Evolutionary conservation across 2,888 invertebrate species (phyloP), one percentile per base, ranked within the genome.

Genomic region (Dryobotodes eremita): DNA sequence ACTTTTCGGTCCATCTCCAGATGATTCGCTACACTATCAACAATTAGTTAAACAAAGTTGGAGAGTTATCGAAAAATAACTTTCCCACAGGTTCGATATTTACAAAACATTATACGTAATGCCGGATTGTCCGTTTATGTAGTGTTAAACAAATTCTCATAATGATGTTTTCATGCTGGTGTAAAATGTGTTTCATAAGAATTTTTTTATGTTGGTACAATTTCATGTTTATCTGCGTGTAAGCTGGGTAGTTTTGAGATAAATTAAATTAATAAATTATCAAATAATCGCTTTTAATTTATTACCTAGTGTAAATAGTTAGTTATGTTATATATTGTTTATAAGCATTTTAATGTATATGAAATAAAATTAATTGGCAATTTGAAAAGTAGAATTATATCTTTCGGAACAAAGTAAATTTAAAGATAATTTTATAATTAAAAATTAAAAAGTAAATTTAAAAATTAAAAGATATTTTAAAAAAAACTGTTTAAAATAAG

Each of bases 21-120:
- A 64, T 75, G 61, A 15, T 36, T 53, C 50, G 26, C 20, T 15
- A 36, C 72, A 82, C 65, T 48, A 62, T 86, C 77, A 84, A 86
- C 84, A 85, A 69, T 68, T 53, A 50, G 13, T 15, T 50, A 75
- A 68, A 82, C 83, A 75, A 65, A 74, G 73, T 74, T 61, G 26
- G 59, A 55, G 68, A 86, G 26, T 71, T 79, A 84, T 62, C 65
- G 70, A 53, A 73, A 77, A 71, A 66, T 64, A 73, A 80, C 75
- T 78, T 84, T 81, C 78, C 76, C 75, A 75, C 74, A 48, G 50
- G 75, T 59, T 59, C 26, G 15, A 77, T 78, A 61, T 77, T 85
- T 85, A 77, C 76, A 80, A 85, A 85, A 85, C 84, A 86, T 80
- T 62, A 62, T 2, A 57, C 73, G 79, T 77, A 69, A 77, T 70